Conservation (phyloP, 2,797 vertebrate species). For the Eulemur coronatus region DNA sequence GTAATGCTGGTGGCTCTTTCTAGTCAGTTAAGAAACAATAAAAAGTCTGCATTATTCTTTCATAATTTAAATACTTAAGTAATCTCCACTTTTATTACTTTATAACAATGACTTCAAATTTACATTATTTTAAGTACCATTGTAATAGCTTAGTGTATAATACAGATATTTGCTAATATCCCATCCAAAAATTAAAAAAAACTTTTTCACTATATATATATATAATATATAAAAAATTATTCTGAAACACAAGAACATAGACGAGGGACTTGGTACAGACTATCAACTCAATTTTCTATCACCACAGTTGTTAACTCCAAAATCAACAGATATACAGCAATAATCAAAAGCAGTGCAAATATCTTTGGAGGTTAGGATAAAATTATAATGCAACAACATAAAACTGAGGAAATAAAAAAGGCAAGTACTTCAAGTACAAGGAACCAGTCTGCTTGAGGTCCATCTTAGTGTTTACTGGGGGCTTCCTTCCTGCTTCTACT, state of each 20-base stretch:
- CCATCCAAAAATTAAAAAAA: constrained; percentile 87
- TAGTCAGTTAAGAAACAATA: constrained; percentile 86
- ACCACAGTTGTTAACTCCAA: constrained; percentile 87
- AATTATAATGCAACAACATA: constrained; percentile 89
- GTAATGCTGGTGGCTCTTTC: constrained; percentile 88
- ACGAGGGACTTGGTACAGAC: constrained; percentile 88
- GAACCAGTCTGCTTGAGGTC: constrained; percentile 86
- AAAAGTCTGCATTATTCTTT: constrained; percentile 86
- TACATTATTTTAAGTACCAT: constrained; percentile 95
- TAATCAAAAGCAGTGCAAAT: constrained; percentile 96
- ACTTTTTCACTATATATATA: constrained; percentile 87
- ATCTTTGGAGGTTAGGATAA: constrained; percentile 98
- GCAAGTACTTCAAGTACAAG: constrained; percentile 97
- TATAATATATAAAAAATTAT: constrained; percentile 86
- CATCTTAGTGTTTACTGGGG: constrained; percentile 86
- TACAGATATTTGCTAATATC: constrained; percentile 93
- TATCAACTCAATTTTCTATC: constrained; percentile 87
- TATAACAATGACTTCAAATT: constrained; percentile 97
- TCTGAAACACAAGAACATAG: constrained; percentile 92
- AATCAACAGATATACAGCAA: constrained; percentile 88
- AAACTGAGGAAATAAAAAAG: constrained; percentile 91
- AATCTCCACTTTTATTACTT: constrained; percentile 96
- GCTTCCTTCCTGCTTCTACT: constrained; percentile 84
- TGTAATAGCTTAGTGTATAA: constrained; percentile 93
- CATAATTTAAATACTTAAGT: constrained; percentile 94